Conservation (phyloP, 2,797 vertebrate genomes). For the Trachurus trachurus region DNA sequence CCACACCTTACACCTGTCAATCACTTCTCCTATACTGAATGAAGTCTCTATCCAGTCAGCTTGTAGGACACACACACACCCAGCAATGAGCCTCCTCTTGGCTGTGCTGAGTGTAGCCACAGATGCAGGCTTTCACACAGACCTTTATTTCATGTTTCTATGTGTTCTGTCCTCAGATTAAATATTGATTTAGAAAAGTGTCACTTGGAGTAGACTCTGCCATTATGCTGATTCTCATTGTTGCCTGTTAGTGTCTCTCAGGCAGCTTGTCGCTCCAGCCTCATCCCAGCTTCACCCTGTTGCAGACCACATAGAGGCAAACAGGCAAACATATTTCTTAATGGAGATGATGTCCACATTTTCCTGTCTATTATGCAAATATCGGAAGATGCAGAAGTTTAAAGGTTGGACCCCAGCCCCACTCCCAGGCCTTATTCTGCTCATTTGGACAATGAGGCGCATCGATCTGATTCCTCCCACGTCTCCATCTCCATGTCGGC, state of each 20-base stretch:
- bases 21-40: slow-evolving; percentile 5
- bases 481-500: slow-evolving; percentile 40
- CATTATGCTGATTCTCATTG: slow-evolving; percentile 77
- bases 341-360: slow-evolving; percentile 62
- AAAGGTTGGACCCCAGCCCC: neutral
- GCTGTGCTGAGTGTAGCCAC: too few relatives aligned
- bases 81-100: too few relatives aligned
- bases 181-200: slow-evolving; percentile 61
- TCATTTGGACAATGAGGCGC: slow-evolving; percentile 75
- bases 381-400: slow-evolving; percentile 55
- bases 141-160: neutral
- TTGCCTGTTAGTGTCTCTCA: slow-evolving; percentile 63
- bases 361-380: slow-evolving; percentile 41
- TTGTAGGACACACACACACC: too few relatives aligned
- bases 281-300: neutral
- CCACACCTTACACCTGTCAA: slow-evolving; percentile 58
- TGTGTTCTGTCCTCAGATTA: slow-evolving; percentile 41
- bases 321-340: slow-evolving; percentile 50
- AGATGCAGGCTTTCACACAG: too few relatives aligned
- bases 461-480: slow-evolving; percentile 39
- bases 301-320: slow-evolving; percentile 37
- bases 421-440: slow-evolving; percentile 39
- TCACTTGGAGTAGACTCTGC: slow-evolving; percentile 40
- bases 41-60: too few relatives aligned
- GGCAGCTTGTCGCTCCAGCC: slow-evolving; percentile 33